phyloP scores from a whole-genome alignment of 2,113 vertebrate species.

The Nicator chloris region DNA sequence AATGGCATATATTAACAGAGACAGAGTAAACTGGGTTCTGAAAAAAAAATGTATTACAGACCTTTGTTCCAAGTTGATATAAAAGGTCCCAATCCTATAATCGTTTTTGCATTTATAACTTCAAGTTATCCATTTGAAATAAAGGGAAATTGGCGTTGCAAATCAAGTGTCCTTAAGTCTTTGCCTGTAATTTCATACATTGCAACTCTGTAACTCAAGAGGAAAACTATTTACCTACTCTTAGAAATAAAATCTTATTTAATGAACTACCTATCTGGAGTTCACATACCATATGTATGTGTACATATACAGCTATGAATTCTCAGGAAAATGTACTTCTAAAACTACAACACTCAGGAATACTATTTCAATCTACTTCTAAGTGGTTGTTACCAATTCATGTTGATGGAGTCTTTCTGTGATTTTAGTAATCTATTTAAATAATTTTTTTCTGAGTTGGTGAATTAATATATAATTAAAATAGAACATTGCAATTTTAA shows the following conservation, averaged over 20 bases:
- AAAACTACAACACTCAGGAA: neutral
- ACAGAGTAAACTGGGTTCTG: neutral
- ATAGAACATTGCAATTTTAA: neutral
- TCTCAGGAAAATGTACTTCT: neutral
- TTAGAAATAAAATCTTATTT: neutral
- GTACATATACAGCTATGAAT: neutral
- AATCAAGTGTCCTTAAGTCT: neutral
- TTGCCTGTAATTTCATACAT: neutral
- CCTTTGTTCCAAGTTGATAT: neutral
- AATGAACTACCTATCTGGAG: neutral
- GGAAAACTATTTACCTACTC: neutral
- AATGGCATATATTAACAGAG: neutral
- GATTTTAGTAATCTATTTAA: neutral
- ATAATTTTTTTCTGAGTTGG: neutral
- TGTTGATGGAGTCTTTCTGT: neutral
- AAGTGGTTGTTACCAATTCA: neutral
- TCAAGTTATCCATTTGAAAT: neutral
- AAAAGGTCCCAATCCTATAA: neutral
- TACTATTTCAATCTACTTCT: neutral
- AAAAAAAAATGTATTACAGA: neutral
- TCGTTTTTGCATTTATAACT: neutral
- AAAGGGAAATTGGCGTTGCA: neutral
- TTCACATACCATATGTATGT: neutral
- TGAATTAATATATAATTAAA: neutral
- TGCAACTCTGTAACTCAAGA: neutral